Evolutionary conservation across 1,140 invertebrate genomes (phyloP), one percentile per base, ranked within the genome.

Genomic region (Matsumurasca onukii): DNA sequence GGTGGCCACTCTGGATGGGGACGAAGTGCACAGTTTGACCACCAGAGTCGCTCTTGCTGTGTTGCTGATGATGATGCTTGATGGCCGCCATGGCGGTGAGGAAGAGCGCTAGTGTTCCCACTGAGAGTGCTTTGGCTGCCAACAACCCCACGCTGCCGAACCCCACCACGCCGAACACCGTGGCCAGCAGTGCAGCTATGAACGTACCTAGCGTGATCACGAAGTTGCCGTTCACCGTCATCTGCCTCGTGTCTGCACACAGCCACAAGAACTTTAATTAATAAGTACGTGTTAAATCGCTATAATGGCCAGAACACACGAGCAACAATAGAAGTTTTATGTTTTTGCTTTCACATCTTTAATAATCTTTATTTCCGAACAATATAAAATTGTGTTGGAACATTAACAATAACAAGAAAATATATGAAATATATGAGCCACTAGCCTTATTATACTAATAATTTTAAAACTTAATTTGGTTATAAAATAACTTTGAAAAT

Each of bases 121-220:
- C 25, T 29, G 55, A 13, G 5, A 59, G 55, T 2, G 55, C 55
- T 27, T 59, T 59, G 22, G 55, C 55, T 9, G 55, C 55, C 24
- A 59, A 27, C 2, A 59, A 27, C 3, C 55, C 55, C 55, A 59
- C 55, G 55, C 55, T 59, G 15, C 55, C 55, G 25, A 59, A 59
- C 55, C 55, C 55, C 25, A 59, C 55, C 55, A 59, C 25, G 2
- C 55, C 55, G 55, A 59, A 27, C 3, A 59, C 5, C 24, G 55
- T 29, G 22, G 55, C 25, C n/a, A 59, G 25, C 22, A 59, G 55
- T 2, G 25, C 3, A 2, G 55, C 25, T 13, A 59, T 15, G 2
- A 59, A n/a, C 2, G 22, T n/a, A 2, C 22, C 55, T 5, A 52
- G 49, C 2, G 55, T 59, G 22, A 59, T 25, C 15, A 22, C 24